phyloP scores from a whole-genome alignment of 1,140 invertebrate species.

The Heliconius congener region DNA sequence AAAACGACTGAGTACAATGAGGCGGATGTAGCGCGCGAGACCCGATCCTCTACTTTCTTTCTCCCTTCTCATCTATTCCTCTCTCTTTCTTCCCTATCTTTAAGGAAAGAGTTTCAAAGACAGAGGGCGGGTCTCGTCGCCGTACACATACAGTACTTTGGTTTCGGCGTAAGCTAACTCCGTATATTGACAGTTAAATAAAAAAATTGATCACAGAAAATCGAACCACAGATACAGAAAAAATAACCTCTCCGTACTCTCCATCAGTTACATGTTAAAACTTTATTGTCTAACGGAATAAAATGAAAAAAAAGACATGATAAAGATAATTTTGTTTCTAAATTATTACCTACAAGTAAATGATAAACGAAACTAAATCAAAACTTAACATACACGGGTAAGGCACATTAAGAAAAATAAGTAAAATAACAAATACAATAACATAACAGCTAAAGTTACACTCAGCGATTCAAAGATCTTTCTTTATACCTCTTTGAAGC shows the following conservation, averaged over 20 bases:
- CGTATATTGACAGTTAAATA: constrained; percentile 11
- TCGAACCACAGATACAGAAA: constrained; percentile 14
- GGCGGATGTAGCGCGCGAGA: constrained; percentile 51
- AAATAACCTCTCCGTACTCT: background rate
- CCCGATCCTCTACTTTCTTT: background rate
- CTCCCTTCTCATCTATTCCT: background rate
- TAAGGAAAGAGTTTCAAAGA: background rate
- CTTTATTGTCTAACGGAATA: background rate
- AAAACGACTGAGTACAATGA: constrained; percentile 70
- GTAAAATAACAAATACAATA: background rate
- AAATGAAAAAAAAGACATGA: background rate
- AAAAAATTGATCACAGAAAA: constrained; percentile 19
- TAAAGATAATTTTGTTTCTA: background rate
- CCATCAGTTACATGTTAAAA: background rate
- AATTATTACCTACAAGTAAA: background rate
- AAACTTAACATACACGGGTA: constrained; percentile 8
- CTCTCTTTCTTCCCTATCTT: constrained; percentile 2
- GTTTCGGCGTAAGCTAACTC: constrained; percentile 11
- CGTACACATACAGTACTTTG: constrained; percentile 8
- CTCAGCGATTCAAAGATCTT: background rate
- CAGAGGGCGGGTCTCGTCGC: background rate
- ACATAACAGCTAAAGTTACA: background rate
- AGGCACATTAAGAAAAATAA: constrained; percentile 2
- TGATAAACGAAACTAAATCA: background rate
- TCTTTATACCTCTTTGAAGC: background rate